Base-by-base conservation (phyloP, 2,888 invertebrate species). In the Ophioninae sp. region DNA sequence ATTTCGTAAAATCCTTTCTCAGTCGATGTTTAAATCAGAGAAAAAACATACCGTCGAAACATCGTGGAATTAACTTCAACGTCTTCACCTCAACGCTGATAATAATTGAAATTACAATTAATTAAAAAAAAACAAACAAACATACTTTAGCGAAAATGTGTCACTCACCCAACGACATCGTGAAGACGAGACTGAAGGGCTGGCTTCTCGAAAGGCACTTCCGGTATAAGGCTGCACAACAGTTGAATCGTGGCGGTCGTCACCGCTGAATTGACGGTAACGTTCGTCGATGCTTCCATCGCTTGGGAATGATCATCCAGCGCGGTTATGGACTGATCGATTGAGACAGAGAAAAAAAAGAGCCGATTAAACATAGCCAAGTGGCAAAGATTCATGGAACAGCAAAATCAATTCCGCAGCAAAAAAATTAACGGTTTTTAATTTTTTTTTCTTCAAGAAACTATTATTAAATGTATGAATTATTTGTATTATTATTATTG, bases 151-250 rank as follows among this genome's bases (percentile, higher is more conserved):
- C n/a, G 17, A 44, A 44, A 44, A 57, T 41, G 7, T 61, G 5
- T 39, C 67, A 93, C 94, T 93, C 91, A 95, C 95, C 94, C 95
- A 64, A 94, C 93, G 78, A 95, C 93, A 88, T 95, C 95, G 86
- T 94, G 94, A 56, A 94, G 90, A 65, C 94, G 92, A 82, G 90
- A 89, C 82, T 92, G 92, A 69, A 92, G 91, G 10, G 91, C 86
- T 56, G 93, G 90, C 81, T 93, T 93, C 75, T 93, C 93, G 86
- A 93, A 93, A 56, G 93, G 93, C 61, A 92, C 91, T 88, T 94
- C 94, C 69, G 93, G 92, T 84, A 95, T 91, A 81, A 94, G 93
- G 39, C 93, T 91, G 80, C 94, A 94, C 72, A 95, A 90, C 86
- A 94, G 92, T 88, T 94, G 94, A 93, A 94, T 93, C 77, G 94